phyloP scores from a whole-genome alignment of 2,113 vertebrate species.

The Pterophyllum scalare region DNA sequence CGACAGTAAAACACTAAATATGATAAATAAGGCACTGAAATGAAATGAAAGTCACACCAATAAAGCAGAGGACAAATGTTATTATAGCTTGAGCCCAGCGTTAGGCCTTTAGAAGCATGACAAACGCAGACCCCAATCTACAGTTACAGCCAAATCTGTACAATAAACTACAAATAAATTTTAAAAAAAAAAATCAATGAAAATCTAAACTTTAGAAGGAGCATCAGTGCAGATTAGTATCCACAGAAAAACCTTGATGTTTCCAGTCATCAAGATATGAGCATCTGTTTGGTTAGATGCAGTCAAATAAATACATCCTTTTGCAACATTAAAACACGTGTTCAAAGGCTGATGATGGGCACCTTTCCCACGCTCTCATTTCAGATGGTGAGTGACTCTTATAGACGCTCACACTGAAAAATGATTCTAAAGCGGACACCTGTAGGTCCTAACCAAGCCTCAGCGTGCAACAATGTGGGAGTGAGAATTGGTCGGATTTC shows the following conservation, averaged over 20 bases:
- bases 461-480: not conserved
- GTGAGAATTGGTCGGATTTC: not conserved
- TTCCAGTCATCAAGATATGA: not conserved
- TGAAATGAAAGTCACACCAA: not conserved
- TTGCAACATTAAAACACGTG: not conserved
- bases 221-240: not conserved
- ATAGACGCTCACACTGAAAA: not conserved
- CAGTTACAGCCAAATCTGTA: not conserved
- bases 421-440: not conserved
- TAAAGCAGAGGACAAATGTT: constrained; percentile 8
- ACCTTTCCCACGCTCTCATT: not conserved
- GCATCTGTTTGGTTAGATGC: not conserved
- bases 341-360: not conserved
- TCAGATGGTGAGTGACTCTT: not conserved
- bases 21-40: not conserved
- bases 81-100: not conserved
- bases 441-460: not conserved
- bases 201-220: not conserved
- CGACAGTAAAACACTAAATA: not conserved
- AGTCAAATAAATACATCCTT: not conserved
- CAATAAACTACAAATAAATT: not conserved
- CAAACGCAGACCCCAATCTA: not conserved
- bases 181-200: accelerated
- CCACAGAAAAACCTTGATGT: too few relatives aligned
- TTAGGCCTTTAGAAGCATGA: not conserved